These are phyloP conservation scores for Ooceraea biroi DNA, from an alignment of 1,140 invertebrate species.

Conservation along the genomic window DNA sequence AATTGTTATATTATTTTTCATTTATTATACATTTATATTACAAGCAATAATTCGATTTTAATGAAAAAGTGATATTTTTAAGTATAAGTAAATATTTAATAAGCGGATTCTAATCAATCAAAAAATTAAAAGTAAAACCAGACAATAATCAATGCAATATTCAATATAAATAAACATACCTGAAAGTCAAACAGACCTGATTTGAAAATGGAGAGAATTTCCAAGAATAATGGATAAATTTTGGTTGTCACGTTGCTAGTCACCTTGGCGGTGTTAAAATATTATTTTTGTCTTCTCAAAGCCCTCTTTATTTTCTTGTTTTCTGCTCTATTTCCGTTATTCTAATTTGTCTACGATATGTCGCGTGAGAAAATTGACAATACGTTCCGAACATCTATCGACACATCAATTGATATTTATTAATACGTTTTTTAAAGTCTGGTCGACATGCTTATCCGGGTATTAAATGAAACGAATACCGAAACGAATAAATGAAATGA, in stretches of 20 bases:
- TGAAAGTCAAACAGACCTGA: slow-evolving; percentile 11
- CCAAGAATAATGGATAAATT: background rate
- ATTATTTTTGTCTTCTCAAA: background rate
- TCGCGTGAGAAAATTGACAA: background rate
- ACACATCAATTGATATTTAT: too few relatives aligned
- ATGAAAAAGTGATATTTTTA: background rate
- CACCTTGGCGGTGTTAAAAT: background rate
- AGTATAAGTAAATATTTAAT: background rate
- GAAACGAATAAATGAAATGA: too few relatives aligned
- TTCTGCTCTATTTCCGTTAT: background rate
- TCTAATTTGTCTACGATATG: background rate
- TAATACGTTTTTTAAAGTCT: too few relatives aligned
- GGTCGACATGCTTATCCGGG: too few relatives aligned
- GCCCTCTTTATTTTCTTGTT: background rate
- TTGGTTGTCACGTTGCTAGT: background rate
- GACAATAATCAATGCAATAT: background rate
- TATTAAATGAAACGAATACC: too few relatives aligned
- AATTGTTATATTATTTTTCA: background rate
- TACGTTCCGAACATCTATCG: background rate
- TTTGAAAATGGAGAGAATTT: slow-evolving; percentile 1
- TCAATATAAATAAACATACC: background rate
- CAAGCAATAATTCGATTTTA: background rate
- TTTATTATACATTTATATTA: too few relatives aligned
- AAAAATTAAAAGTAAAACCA: slow-evolving; percentile 11
- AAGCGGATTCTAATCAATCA: background rate